Percentiles rank a stretch among this genome's conserved stretches.
These are phyloP conservation scores for Eurosta solidaginis DNA, from an alignment of 1,140 invertebrate species.

Conservation along the genomic window DNA sequence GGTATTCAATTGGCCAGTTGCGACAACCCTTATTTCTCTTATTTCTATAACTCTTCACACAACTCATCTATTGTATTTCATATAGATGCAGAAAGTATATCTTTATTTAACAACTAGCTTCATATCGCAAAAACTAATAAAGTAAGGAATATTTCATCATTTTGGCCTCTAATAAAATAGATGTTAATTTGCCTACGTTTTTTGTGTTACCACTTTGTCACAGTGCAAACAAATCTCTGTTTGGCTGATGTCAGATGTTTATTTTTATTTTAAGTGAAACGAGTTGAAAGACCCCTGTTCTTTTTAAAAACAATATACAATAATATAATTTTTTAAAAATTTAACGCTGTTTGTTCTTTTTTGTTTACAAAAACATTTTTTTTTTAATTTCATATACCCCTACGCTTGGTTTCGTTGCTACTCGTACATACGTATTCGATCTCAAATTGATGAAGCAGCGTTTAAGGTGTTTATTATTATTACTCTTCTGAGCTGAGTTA, in stretches of 20 bases:
- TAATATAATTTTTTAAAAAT: background rate
- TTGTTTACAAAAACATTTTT: conserved; percentile 20
- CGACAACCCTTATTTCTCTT: too few relatives aligned
- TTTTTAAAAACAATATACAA: background rate
- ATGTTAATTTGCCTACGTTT: background rate
- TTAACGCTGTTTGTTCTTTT: background rate
- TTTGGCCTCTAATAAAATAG: background rate
- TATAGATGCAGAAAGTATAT: too few relatives aligned
- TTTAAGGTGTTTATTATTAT: conserved; percentile 28
- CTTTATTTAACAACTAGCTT: too few relatives aligned
- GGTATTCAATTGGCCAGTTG: too few relatives aligned
- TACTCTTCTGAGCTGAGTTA: background rate
- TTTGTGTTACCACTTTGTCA: background rate
- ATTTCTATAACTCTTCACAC: too few relatives aligned
- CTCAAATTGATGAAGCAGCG: conserved; percentile 6
- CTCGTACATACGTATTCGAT: background rate
- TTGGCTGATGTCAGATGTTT: background rate
- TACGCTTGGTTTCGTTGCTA: background rate
- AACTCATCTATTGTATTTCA: too few relatives aligned
- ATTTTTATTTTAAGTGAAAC: background rate
- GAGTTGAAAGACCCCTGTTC: background rate
- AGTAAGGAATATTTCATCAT: background rate
- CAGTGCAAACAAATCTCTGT: background rate
- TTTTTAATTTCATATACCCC: background rate
- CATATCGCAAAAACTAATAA: too few relatives aligned